Evolutionary conservation across 2,888 invertebrate species (phyloP), one percentile per base, ranked within the genome.

Genomic region (Lasioglossum malachurum): DNA sequence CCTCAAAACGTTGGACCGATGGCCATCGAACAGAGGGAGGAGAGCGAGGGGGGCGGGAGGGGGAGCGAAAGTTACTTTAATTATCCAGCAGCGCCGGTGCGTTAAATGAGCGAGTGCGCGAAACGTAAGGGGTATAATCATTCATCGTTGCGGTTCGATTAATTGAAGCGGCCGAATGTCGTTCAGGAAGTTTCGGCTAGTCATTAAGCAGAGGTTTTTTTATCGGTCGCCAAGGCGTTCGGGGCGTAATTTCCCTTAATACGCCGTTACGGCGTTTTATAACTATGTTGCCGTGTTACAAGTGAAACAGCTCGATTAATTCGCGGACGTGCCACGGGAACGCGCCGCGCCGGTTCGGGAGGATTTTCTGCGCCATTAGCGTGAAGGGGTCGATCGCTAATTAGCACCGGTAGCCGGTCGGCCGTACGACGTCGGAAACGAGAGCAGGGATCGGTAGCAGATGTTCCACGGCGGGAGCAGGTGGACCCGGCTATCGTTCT

Each of bases 401-500:
- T 91, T 91, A 91, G 91, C 85, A 64, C 75, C 71, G 75, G 75
- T 76, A 64, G 41, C n/a, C n/a, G 53, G 0, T 10, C 38, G 23
- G 16, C n/a, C 41, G 75, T 41, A 16, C 76, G 80, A 69, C 67
- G 87, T 77, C 79, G 83, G 81, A 73, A 76, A 83, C 78, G 60
- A 60, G 60, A 86, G 76, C 46, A 77, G 78, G 86, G 80, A 87
- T 85, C 83, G 88, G 80, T 76, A 87, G 91, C 91, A 91, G 91
- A 86, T 91, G 91, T 91, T 88, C 72, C 77, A 76, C 27, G 10
- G 7, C 72, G 89, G 77, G 77, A 92, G 94, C 94, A 94, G 94
- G 94, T 94, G 94, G 93, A 92, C 93, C 91, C 88, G 87, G 92
- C 92, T 93, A 92, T 92, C 89, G 91, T 92, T 91, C 88, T 82